Base-by-base conservation (phyloP, 2,888 invertebrate species). In the Melieria crassipennis region DNA sequence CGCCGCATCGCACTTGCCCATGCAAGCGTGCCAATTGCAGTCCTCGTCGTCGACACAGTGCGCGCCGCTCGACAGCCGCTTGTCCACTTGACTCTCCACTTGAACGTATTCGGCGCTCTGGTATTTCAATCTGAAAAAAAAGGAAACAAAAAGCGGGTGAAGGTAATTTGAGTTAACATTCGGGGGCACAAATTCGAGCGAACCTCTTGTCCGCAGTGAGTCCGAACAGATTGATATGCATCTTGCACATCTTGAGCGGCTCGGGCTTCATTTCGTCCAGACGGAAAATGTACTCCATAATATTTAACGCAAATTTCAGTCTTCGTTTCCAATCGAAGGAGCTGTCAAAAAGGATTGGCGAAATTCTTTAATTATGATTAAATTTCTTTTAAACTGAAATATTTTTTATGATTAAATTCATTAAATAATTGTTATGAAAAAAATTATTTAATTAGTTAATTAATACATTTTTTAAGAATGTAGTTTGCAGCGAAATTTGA, bases 191-290 rank as follows among this genome's bases (percentile, higher is more conserved):
- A 30, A 30, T 30, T 30, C 30, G 30, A 30, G 81, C 30, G 30
- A 30, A 82, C 82, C 82, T 80, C 50, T 80, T 80, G 65, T 86
- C 86, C 1, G 80, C 76, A 0, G 85, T 83, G 4, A 84, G 79
- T 4, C 86, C 86, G 69, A 86, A 86, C 55, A 84, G 79, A 60
- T 81, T 78, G 4, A 83, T 80, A 57, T 84, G 79, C 76, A 86
- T 83, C 76, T 83, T 84, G 56, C 86, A 86, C 78, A 86, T 85
- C 63, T 82, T 80, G 45, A 86, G 62, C 0, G 86, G 85, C 65
- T 86, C 86, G 10, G 86, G 86, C 69, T 85, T 84, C 75, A 85
- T 81, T 74, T 85, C 84, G 65, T 86, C 86, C 76, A 86, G 72
- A 13, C 84, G 81, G 55, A 85, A 83, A 4, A 86, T 77, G 72